These are phyloP conservation scores for Manis crassicaudata DNA, from an alignment of 2,797 vertebrate genomes.

Conservation along the genomic window DNA sequence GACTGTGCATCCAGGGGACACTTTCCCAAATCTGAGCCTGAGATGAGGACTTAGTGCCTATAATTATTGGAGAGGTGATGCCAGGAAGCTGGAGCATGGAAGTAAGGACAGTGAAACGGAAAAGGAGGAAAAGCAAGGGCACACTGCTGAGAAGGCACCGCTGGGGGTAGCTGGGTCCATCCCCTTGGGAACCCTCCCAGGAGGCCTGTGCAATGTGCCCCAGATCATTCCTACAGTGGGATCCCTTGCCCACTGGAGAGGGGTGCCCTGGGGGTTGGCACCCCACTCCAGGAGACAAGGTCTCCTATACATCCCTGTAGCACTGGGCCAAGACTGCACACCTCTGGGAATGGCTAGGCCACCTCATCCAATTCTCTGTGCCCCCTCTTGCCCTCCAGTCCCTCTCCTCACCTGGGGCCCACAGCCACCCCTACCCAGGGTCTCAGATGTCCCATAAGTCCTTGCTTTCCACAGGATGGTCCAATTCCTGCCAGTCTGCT, in stretches of 20 bases:
- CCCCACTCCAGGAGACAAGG: background rate
- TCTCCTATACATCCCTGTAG: rapidly evolving
- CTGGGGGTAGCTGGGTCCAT: background rate
- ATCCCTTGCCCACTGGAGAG: background rate
- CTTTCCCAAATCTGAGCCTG: background rate
- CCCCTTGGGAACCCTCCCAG: no score
- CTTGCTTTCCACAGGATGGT: background rate
- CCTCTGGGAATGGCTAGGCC: background rate
- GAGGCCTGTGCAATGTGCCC: background rate
- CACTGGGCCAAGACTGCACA: background rate
- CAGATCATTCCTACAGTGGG: no score
- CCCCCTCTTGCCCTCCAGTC: no score
- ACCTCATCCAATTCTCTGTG: background rate
- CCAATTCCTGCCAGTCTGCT: background rate
- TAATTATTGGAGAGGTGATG: background rate
- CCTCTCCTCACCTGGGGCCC: no score
- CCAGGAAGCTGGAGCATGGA: background rate
- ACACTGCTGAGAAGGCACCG: no score
- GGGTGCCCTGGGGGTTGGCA: rapidly evolving
- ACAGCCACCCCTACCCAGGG: background rate
- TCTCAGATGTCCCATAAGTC: background rate
- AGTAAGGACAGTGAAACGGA: background rate
- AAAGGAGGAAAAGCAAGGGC: background rate
- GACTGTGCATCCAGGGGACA: background rate
- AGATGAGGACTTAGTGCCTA: background rate